These are phyloP conservation scores for Harmothoe impar DNA, from an alignment of 2,888 invertebrate genomes.

Conservation along the genomic window DNA sequence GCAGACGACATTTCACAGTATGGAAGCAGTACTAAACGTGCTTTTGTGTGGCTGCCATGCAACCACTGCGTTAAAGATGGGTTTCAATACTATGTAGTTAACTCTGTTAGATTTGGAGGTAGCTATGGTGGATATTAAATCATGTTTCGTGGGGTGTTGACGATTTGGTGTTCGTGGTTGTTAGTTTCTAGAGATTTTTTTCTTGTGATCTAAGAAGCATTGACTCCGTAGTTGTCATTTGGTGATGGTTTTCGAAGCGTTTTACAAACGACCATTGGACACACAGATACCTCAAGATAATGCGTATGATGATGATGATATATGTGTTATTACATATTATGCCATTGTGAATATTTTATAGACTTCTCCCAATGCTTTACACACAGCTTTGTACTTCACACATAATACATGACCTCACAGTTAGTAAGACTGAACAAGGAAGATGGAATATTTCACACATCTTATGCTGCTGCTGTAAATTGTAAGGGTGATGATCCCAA, in stretches of 20 bases:
- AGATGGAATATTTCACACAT: neutral
- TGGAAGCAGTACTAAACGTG: too few species aligned
- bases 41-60: too few species aligned
- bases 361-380: slow-evolving; percentile 33
- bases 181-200: neutral
- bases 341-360: slow-evolving; percentile 44
- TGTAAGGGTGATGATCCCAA: neutral
- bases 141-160: too few species aligned
- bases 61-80: too few species aligned
- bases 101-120: too few species aligned
- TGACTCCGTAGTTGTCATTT: neutral
- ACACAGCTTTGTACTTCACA: slow-evolving; percentile 2
- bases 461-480: neutral
- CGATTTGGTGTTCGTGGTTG: neutral
- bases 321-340: neutral
- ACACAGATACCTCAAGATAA: slow-evolving; percentile 45
- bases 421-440: neutral
- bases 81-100: too few species aligned
- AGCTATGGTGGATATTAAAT: neutral
- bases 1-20: too few species aligned
- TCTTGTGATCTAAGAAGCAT: neutral
- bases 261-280: slow-evolving; percentile 51
- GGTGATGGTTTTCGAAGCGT: slow-evolving; percentile 34
- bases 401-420: slow-evolving; percentile 18
- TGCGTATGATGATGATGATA: too few species aligned